Percentiles rank a stretch among this genome's conserved stretches.
Evolutionary conservation across 2,113 vertebrate genomes (phyloP).

Genomic region (Peromyscus polionotus): DNA sequence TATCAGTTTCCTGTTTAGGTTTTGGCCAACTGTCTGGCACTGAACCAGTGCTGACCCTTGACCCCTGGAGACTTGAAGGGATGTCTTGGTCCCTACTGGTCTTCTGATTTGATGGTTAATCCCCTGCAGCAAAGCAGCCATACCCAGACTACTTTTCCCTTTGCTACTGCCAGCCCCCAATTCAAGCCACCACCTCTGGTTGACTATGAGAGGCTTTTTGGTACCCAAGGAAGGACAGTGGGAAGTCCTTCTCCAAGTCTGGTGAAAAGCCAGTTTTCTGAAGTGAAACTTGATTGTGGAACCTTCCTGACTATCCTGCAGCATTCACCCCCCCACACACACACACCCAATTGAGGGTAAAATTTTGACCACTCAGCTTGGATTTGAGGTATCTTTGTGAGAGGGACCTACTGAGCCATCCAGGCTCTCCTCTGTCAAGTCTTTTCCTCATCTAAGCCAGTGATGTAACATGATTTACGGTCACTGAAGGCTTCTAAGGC

Average conservation of each 20-base stretch:
- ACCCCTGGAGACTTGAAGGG: background rate
- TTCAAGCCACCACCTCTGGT: background rate
- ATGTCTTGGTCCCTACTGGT: background rate
- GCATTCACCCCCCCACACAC: background rate
- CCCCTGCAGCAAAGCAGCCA: background rate
- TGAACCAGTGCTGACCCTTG: background rate
- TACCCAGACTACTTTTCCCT: background rate
- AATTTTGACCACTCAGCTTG: background rate
- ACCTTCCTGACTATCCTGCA: background rate
- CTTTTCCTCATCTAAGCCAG: background rate
- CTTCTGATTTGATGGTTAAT: background rate
- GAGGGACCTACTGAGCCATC: background rate
- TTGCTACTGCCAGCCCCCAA: background rate
- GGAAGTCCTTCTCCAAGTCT: slow-evolving; percentile 7
- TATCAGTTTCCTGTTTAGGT: background rate
- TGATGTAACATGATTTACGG: background rate
- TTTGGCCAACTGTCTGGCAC: background rate
- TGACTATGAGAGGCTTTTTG: background rate
- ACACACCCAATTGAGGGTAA: background rate
- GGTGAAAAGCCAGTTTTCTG: slow-evolving; percentile 34
- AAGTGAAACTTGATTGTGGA: background rate
- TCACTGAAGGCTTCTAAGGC: background rate
- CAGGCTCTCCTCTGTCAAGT: background rate
- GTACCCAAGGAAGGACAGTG: background rate
- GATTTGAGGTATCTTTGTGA: background rate